A percentile compares a stretch with the other conserved stretches of the same genome.
Evolutionary conservation across 1,140 invertebrate species (phyloP).

Genomic region (Drosophila arizonae): DNA sequence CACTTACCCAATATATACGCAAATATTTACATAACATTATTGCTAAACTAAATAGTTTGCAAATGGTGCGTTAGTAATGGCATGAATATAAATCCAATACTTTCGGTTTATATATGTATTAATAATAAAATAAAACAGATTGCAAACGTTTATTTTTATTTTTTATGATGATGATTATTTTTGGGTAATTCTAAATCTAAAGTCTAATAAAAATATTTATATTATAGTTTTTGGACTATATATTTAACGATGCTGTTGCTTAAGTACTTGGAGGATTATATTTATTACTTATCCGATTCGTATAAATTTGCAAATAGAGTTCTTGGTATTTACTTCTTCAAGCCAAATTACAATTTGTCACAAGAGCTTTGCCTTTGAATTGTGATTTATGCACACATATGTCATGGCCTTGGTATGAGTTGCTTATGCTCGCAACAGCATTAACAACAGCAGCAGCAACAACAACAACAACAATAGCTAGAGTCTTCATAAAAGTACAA

Average conservation of each 20-base stretch:
- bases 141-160: background rate
- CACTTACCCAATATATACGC: too few species aligned
- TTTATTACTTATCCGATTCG: background rate
- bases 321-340: too few species aligned
- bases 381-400: slow-evolving; percentile 49
- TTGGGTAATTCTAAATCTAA: too few species aligned
- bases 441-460: background rate
- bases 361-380: background rate
- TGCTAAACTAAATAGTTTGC: too few species aligned
- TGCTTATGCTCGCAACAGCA: slow-evolving; percentile 13
- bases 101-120: background rate
- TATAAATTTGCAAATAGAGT: background rate
- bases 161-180: too few species aligned
- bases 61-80: too few species aligned
- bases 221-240: background rate
- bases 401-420: slow-evolving; percentile 13
- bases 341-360: slow-evolving; percentile 12
- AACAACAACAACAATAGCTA: slow-evolving; percentile 20
- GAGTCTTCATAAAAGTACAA: slow-evolving; percentile 17
- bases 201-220: background rate
- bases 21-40: too few species aligned
- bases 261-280: background rate
- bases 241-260: background rate
- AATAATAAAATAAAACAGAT: background rate
- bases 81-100: too few species aligned